Evolutionary conservation across 2,888 invertebrate species (phyloP).

Genomic region (Stratiomys singularior): DNA sequence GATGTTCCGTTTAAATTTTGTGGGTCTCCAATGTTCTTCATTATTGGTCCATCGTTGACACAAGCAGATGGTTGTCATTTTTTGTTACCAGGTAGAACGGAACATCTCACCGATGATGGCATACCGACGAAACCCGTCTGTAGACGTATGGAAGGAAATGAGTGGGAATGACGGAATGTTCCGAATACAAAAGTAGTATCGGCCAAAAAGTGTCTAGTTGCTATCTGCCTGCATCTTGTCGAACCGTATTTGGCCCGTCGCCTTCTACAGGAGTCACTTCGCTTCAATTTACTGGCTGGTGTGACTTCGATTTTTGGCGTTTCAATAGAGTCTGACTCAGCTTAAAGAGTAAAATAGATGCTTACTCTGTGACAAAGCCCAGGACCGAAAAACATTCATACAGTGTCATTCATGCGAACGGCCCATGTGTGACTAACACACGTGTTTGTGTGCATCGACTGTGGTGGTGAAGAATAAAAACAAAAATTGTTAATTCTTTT

Average conservation of each 20-base stretch:
- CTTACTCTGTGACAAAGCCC: neutral
- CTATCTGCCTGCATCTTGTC: conserved; percentile 1
- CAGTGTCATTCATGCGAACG: neutral
- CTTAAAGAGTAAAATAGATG: neutral
- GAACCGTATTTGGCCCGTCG: neutral
- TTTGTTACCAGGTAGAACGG: too few relatives aligned
- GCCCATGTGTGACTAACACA: conserved; percentile 2
- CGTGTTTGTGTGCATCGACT: neutral
- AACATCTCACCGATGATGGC: too few relatives aligned
- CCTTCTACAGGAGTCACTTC: conserved; percentile 3
- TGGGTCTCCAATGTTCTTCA: too few relatives aligned
- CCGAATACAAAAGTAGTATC: neutral
- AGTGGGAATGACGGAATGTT: too few relatives aligned
- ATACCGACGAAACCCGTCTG: too few relatives aligned
- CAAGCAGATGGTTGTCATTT: too few relatives aligned
- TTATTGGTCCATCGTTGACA: too few relatives aligned
- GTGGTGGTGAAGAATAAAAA: neutral
- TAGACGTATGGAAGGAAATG: too few relatives aligned
- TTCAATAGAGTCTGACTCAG: neutral
- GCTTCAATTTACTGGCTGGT: neutral
- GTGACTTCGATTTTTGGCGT: neutral
- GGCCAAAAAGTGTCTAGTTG: conserved; percentile 1
- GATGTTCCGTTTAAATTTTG: too few relatives aligned
- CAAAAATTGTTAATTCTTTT: neutral
- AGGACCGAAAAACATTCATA: conserved; percentile 1